Evolutionary conservation across 2,113 vertebrate genomes (phyloP), one percentile per base, ranked within the genome.

Genomic region (Nymphicus hollandicus): DNA sequence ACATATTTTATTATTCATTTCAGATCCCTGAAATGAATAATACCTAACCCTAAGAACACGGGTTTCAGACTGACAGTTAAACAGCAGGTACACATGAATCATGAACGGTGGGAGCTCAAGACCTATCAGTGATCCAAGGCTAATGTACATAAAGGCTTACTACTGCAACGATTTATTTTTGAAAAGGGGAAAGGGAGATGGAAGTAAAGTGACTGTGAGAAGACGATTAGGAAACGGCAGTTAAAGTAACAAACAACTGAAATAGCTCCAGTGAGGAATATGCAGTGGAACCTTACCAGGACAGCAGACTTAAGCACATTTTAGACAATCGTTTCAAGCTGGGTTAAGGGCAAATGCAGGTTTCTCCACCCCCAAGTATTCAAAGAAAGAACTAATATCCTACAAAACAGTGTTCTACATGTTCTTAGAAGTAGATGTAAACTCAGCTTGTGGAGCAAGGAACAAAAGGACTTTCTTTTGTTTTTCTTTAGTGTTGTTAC

Each of bases 401-500:
- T 25, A 52, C 37, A 86, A n/a, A 49, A 10, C 20, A 44, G 60
- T 44, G 8, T 49, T 20, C 16, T 50, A 28, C 6, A 13, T 3
- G 3, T 28, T 24, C 46, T 86, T 63, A 60, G 17, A 49, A 74
- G 46, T 8, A 91, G 14, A 39, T 39, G 3, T 14, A 49, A 63
- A 58, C 17, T 49, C 56, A 29, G 22, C 33, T 65, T 17, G 6
- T 2, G 12, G 7, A 2, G 1, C 1, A 7, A 10, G 12, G 9
- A 89, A 60, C 11, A 33, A 6, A 10, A 69, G 11, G 33, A 43
- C 5, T 84, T 68, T 9, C 3, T 28, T 41, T 50, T 33, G 8
- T 9, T 89, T 71, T 52, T 8, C 19, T 93, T 85, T 65, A 35
- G n/a, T 77, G 23, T 16, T 44, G 10, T 24, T 66, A 37, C 12